Percentiles rank a stretch among this genome's conserved stretches.
Conservation (phyloP, 2,797 vertebrate genomes). For the Ambastaia sidthimunki region DNA sequence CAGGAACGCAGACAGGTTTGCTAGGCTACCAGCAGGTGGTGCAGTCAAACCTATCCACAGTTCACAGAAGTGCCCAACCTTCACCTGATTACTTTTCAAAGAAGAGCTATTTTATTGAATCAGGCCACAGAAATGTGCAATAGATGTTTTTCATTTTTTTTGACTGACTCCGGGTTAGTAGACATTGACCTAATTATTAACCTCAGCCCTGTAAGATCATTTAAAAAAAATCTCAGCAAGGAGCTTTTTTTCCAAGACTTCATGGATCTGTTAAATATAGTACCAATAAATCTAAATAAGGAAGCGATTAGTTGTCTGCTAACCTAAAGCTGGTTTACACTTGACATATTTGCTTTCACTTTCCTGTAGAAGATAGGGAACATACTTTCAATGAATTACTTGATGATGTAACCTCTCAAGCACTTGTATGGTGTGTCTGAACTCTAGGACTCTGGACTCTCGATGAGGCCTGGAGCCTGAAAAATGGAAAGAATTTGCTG, state of each 20-base stretch:
- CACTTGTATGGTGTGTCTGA: constrained; percentile 66
- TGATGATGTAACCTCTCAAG: constrained; percentile 75
- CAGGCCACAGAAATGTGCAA: background rate
- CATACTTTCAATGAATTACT: constrained; percentile 62
- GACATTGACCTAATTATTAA: constrained; percentile 3
- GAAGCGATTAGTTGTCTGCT: background rate
- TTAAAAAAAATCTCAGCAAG: background rate
- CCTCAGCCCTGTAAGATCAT: background rate
- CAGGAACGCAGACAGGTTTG: constrained; percentile 30
- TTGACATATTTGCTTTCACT: constrained; percentile 18
- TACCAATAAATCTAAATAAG: background rate
- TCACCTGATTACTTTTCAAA: constrained; percentile 8
- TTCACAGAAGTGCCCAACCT: background rate
- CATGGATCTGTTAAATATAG: constrained; percentile 2
- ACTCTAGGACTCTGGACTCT: constrained; percentile 49
- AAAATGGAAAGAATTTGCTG: constrained; percentile 73
- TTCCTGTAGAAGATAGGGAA: constrained; percentile 31
- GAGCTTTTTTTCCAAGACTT: background rate
- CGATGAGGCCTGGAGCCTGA: constrained; percentile 66
- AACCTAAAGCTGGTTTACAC: background rate
- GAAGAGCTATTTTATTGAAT: constrained; percentile 9
- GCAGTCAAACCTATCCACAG: constrained; percentile 32
- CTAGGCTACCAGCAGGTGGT: constrained; percentile 52
- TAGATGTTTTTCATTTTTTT: background rate
- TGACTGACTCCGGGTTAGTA: background rate